phyloP scores from a whole-genome alignment of 2,797 vertebrate species.

The Chaetophractus vellerosus region DNA sequence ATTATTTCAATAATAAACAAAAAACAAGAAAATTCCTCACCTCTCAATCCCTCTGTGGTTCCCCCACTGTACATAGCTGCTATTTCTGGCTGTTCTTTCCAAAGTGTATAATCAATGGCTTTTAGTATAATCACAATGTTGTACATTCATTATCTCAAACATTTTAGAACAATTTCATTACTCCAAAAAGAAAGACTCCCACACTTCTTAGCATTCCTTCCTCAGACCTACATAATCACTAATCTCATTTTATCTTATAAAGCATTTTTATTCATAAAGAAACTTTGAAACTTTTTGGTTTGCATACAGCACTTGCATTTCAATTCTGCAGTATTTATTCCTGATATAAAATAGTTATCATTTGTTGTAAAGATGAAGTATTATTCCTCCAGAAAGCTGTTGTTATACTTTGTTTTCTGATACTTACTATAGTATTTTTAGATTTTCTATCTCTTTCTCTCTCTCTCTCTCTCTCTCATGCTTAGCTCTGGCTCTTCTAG shows the following conservation, averaged over 20 bases:
- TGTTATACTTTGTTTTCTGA: background rate
- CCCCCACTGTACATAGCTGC: too few relatives aligned
- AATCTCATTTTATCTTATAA: background rate
- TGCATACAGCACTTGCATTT: background rate
- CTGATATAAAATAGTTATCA: background rate
- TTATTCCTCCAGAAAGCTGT: background rate
- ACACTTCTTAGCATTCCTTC: too few relatives aligned
- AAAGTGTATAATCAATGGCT: too few relatives aligned
- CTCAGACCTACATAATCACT: too few relatives aligned
- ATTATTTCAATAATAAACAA: too few relatives aligned
- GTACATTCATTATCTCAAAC: too few relatives aligned
- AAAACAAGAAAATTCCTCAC: too few relatives aligned
- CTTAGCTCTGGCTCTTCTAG: constrained; percentile 91
- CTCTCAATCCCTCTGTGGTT: too few relatives aligned
- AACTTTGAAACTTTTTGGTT: background rate
- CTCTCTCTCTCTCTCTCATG: background rate
- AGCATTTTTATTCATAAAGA: background rate
- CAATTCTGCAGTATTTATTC: constrained; percentile 14
- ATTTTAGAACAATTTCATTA: too few relatives aligned
- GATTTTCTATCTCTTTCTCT: background rate
- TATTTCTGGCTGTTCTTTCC: too few relatives aligned
- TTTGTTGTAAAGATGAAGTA: constrained; percentile 9
- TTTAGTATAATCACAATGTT: too few relatives aligned
- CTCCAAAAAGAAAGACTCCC: too few relatives aligned
- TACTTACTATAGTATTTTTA: constrained; percentile 7